Base-by-base conservation (phyloP, 2,113 vertebrate genomes). In the Callorhinus ursinus region DNA sequence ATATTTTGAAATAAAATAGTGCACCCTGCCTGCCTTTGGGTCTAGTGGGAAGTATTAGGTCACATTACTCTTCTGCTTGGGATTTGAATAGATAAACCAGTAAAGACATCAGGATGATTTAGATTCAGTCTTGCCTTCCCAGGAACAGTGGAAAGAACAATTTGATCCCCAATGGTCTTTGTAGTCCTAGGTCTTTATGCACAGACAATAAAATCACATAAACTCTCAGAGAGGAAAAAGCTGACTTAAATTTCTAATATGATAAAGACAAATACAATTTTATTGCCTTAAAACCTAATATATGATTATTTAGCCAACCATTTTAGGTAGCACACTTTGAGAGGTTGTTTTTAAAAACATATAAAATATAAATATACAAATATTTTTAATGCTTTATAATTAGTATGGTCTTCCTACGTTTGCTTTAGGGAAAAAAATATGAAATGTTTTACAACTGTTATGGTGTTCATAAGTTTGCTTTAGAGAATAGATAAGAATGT, bases 21-120 rank as follows among this genome's bases (percentile, higher is more conserved):
- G 13, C 0, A 83, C 6, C 18, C 31, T 88, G 59, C 61, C 49
- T 72, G 9, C 84, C 79, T 97, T 69, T 42, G 51, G 24, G 31
- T 42, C 55, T 72, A 87, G 31, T 61, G 11, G 61, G 55, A 90
- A 65, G 26, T 80, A 71, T 88, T 79, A 79, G 74, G 21, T 86
- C 67, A 85, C 11, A 65, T 53, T 90, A 90, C 90, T 83, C 61
- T 96, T 93, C 31, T 57, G 31, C n/a, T 80, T 79, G 31, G 36
- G 14, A 71, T 87, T 89, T 74, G 53, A 63, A 65, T 63, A 89
- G 67, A 86, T 59, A 53, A 89, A 86, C 51, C 36, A 80, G 82
- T 61, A 84, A 88, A 67, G 88, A 95, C 8, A 72, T 39, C 26
- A 65, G 42, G 21, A 88, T 93, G 77, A 85, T 89, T 96, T 95